phyloP scores from a whole-genome alignment of 2,888 invertebrate genomes.

The Cecidostiba fungosa region DNA sequence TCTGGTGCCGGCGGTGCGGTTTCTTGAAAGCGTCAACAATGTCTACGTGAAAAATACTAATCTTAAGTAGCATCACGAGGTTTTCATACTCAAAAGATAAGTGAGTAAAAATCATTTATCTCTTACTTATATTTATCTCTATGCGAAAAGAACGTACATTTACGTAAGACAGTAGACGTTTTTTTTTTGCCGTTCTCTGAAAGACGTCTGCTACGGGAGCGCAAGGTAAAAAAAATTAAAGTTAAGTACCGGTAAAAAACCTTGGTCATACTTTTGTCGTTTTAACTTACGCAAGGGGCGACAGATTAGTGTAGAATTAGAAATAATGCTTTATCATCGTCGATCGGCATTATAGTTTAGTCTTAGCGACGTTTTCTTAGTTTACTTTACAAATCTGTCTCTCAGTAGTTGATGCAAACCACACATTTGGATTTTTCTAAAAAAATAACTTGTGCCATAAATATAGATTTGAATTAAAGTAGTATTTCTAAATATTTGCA shows the following conservation, averaged over 20 bases:
- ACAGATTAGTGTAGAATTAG: constrained; percentile 7
- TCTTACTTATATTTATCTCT: not conserved
- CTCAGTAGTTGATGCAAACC: not conserved
- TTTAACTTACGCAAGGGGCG: constrained; percentile 5
- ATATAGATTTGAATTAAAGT: not conserved
- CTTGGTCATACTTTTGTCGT: constrained; percentile 5
- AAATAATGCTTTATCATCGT: constrained; percentile 24
- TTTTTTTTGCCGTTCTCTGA: not conserved
- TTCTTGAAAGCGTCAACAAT: not conserved
- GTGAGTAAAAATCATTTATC: not conserved
- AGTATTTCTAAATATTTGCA: not conserved
- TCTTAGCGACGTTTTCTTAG: not conserved
- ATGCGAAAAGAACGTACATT: not conserved
- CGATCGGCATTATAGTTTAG: not conserved
- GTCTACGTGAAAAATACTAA: not conserved
- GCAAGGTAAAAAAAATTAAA: constrained; percentile 35
- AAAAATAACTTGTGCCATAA: not conserved
- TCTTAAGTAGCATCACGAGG: not conserved
- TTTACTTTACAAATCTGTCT: not conserved
- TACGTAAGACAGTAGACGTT: not conserved
- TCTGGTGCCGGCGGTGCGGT: not conserved
- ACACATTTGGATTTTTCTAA: not conserved
- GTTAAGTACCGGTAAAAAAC: not conserved
- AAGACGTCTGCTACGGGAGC: not conserved
- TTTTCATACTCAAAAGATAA: not conserved